A percentile compares a stretch with the other conserved stretches of the same genome.
Conservation (phyloP, 2,113 vertebrate genomes). For the Gasterosteus aculeatus region DNA sequence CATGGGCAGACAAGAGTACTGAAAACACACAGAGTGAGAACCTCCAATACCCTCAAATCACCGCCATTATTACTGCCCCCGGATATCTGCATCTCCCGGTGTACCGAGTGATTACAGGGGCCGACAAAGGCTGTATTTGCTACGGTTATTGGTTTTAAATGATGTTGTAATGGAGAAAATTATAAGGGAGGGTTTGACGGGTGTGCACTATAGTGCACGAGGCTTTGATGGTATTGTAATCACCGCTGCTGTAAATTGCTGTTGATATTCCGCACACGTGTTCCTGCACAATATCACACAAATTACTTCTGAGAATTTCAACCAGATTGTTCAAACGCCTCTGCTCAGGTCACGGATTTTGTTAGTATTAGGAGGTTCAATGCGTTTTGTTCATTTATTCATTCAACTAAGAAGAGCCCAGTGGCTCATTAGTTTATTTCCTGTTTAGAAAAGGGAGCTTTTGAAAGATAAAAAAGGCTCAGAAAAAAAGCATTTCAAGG, state of each 20-base stretch:
- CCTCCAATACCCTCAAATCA: conserved; percentile 38
- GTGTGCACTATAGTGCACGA: conserved; percentile 18
- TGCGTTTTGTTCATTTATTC: conserved; percentile 49
- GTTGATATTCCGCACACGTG: neutral
- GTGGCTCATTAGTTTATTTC: conserved; percentile 62
- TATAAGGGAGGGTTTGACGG: conserved; percentile 6
- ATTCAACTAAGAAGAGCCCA: conserved; percentile 37
- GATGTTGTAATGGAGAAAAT: conserved; percentile 7
- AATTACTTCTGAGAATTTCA: conserved; percentile 3
- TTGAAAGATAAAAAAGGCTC: conserved; percentile 43
- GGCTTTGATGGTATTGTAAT: conserved; percentile 11
- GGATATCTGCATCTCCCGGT: conserved; percentile 20
- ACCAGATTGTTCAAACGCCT: conserved; percentile 20
- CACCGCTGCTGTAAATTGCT: conserved; percentile 18
- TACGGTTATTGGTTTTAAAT: neutral
- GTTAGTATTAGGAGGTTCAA: conserved; percentile 19
- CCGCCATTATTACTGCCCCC: conserved; percentile 56
- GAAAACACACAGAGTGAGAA: conserved; percentile 30
- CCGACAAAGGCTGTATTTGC: conserved; percentile 15
- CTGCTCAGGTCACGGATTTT: conserved; percentile 40
- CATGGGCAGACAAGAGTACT: conserved; percentile 30
- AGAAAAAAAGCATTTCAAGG: conserved; percentile 26
- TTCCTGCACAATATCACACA: neutral
- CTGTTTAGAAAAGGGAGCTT: conserved; percentile 59
- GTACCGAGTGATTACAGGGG: conserved; percentile 4